Conservation (phyloP, 2,113 vertebrate species). For the Plecotus auritus region DNA sequence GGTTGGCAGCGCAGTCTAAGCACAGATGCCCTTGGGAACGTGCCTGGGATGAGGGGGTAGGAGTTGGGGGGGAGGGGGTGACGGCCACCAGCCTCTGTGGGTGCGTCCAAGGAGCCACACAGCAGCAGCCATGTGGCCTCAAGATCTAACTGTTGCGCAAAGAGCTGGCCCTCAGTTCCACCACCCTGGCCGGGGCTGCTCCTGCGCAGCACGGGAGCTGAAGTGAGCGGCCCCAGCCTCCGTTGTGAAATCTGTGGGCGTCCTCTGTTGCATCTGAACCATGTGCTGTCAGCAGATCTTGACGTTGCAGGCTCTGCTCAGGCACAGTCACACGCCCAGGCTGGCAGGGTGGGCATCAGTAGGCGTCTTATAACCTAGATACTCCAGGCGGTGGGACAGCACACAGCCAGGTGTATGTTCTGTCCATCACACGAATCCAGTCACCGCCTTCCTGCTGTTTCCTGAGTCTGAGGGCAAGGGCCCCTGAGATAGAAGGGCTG, state of each 20-base stretch:
- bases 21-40: rapidly evolving
- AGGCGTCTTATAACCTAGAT: background rate
- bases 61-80: rapidly evolving
- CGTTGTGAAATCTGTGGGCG: background rate
- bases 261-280: background rate
- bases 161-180: no score
- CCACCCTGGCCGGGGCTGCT: no score
- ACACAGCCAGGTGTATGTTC: background rate
- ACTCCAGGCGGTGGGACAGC: background rate
- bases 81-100: no score
- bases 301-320: background rate
- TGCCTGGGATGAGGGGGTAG: rapidly evolving
- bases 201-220: background rate
- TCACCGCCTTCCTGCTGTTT: no score
- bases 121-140: no score
- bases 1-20: background rate
- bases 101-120: no score
- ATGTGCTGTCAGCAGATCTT: background rate
- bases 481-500: background rate
- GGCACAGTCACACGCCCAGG: background rate
- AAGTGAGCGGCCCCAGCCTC: background rate
- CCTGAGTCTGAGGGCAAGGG: background rate
- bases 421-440: background rate
- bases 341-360: no score
- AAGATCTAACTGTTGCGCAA: no score